phyloP scores from a whole-genome alignment of 1,140 invertebrate species.

The Drosophila suzukii region DNA sequence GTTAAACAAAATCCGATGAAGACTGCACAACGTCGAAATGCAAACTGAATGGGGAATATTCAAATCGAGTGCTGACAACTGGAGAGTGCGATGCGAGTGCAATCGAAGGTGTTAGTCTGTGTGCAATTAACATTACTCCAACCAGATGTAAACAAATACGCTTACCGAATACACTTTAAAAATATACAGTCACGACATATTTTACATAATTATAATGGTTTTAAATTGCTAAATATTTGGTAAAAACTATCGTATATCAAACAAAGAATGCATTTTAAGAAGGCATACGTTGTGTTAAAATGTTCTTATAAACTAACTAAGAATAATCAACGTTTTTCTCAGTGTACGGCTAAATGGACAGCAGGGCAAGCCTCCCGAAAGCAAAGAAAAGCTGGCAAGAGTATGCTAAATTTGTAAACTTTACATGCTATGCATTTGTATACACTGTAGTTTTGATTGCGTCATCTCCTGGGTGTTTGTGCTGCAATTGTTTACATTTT shows the following conservation, averaged over 20 bases:
- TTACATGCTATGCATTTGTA: slow-evolving; percentile 17
- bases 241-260: too few relatives aligned
- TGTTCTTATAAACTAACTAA: background rate
- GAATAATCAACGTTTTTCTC: background rate
- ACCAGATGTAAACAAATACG: slow-evolving; percentile 23
- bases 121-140: slow-evolving; percentile 51
- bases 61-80: slow-evolving; percentile 61
- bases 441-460: slow-evolving; percentile 23
- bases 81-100: slow-evolving; percentile 58
- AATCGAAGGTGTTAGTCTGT: slow-evolving; percentile 36
- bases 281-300: background rate
- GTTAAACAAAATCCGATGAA: slow-evolving; percentile 39
- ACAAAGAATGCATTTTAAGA: too few relatives aligned
- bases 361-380: slow-evolving; percentile 4
- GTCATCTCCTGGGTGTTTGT: slow-evolving; percentile 13
- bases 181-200: too few relatives aligned
- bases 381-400: background rate
- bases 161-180: background rate
- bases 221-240: too few relatives aligned
- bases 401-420: slow-evolving; percentile 1
- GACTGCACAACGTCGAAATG: slow-evolving; percentile 47
- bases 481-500: slow-evolving; percentile 32
- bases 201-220: too few relatives aligned
- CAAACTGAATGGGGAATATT: slow-evolving; percentile 75
- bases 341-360: background rate